Evolutionary conservation across 2,888 invertebrate genomes (phyloP).

Genomic region (Phengaris alcon): DNA sequence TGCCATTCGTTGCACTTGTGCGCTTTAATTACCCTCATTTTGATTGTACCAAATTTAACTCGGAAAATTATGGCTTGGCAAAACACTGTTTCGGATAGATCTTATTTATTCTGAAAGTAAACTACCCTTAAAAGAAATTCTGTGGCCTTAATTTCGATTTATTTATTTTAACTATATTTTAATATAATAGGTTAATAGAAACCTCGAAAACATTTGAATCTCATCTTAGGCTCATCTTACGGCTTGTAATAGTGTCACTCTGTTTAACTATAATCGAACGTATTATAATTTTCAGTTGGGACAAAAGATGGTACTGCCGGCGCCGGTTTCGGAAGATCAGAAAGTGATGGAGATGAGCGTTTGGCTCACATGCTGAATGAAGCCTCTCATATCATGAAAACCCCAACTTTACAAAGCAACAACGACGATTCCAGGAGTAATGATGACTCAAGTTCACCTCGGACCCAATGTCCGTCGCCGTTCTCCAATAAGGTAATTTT

Average conservation of each 20-base stretch:
- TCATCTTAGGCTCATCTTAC: too few relatives aligned
- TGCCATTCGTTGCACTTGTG: slow-evolving; percentile 58
- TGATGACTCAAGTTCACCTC: slow-evolving; percentile 88
- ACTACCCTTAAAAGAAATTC: not conserved
- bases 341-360: slow-evolving; percentile 91
- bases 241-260: not conserved
- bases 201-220: not conserved
- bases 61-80: slow-evolving; percentile 75
- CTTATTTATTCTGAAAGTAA: not conserved
- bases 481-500: slow-evolving; percentile 83
- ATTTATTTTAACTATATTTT: not conserved
- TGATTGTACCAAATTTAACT: slow-evolving; percentile 77
- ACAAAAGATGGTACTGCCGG: slow-evolving; percentile 87
- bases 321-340: slow-evolving; percentile 87
- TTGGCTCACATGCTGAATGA: slow-evolving; percentile 96
- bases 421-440: slow-evolving; percentile 85
- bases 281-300: slow-evolving; percentile 76
- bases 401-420: slow-evolving; percentile 68
- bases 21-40: slow-evolving; percentile 74
- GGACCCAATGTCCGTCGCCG: slow-evolving; percentile 89
- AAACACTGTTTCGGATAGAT: slow-evolving; percentile 43
- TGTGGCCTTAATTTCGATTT: not conserved
- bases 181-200: not conserved
- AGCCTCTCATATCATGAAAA: slow-evolving; percentile 93
- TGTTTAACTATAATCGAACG: not conserved